These are phyloP conservation scores for Diabrotica virgifera DNA, from an alignment of 1,140 invertebrate species.

Conservation along the genomic window DNA sequence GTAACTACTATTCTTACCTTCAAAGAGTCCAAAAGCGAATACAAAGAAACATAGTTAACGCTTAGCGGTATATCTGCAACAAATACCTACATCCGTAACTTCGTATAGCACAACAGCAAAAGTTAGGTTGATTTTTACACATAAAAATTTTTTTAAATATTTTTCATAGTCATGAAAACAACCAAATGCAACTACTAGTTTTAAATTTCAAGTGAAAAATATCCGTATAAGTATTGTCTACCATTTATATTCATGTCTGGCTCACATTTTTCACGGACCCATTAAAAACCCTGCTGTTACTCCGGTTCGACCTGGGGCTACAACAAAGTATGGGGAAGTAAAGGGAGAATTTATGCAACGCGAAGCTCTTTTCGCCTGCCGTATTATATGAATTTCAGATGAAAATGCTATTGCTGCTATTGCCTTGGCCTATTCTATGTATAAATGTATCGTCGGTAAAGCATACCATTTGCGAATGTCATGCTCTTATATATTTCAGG, in stretches of 20 bases:
- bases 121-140: too few relatives aligned
- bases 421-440: background rate
- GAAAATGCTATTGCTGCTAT: background rate
- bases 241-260: background rate
- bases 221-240: background rate
- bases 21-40: too few relatives aligned
- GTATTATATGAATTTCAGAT: constrained; percentile 1
- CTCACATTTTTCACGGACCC: background rate
- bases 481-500: constrained; percentile 2
- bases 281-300: background rate
- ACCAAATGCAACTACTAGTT: too few relatives aligned
- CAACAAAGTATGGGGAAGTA: background rate
- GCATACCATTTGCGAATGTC: background rate
- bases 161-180: too few relatives aligned
- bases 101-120: too few relatives aligned
- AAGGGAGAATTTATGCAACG: background rate
- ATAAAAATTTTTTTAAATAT: too few relatives aligned
- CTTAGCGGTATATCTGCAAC: too few relatives aligned
- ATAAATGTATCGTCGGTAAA: constrained; percentile 2
- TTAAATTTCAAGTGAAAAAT: background rate
- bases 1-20: too few relatives aligned
- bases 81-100: too few relatives aligned
- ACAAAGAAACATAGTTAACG: too few relatives aligned
- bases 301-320: background rate
- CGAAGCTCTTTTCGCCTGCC: background rate